These are phyloP conservation scores for Acropora tenuis DNA, from an alignment of 64 coral and sea anemone genomes.

Conservation along the genomic window DNA sequence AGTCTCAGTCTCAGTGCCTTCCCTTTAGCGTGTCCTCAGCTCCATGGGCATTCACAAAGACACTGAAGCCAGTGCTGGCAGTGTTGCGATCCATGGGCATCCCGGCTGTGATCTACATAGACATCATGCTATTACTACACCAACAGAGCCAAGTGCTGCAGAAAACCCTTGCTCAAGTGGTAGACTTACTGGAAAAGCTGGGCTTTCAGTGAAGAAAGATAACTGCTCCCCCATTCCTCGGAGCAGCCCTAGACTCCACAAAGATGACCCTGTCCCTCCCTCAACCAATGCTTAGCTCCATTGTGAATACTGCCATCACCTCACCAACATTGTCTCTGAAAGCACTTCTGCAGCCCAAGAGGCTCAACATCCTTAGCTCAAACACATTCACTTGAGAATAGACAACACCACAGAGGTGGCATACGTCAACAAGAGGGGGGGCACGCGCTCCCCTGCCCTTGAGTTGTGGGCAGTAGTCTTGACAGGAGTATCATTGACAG, in stretches of 20 bases:
- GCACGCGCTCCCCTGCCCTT: not conserved
- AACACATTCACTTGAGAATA: conserved; percentile 14
- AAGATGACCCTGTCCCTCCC: conserved; percentile 27
- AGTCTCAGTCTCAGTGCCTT: conserved; percentile 37
- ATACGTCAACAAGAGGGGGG: conserved; percentile 39
- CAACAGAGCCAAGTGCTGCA: conserved; percentile 18
- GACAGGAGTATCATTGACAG: conserved; percentile 3
- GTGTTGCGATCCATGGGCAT: not conserved
- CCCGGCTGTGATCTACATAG: not conserved
- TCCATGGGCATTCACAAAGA: conserved; percentile 28
- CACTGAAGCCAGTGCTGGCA: conserved; percentile 38
- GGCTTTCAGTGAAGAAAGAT: conserved; percentile 37
- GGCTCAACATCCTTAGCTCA: not conserved
- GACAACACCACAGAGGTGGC: conserved; percentile 59
- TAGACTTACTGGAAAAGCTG: conserved; percentile 1
- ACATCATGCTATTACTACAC: not conserved
- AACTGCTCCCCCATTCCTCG: conserved; percentile 31
- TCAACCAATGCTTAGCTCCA: not conserved
- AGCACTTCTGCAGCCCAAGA: conserved; percentile 19
- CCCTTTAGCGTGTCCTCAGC: conserved; percentile 41
- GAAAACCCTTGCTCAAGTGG: conserved; percentile 10
- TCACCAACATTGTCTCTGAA: conserved; percentile 12
- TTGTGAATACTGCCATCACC: not conserved
- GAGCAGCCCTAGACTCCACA: conserved; percentile 11
- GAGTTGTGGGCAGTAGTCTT: conserved; percentile 19